Percentiles rank a stretch among this genome's conserved stretches.
Evolutionary conservation across 2,797 vertebrate species (phyloP).

Genomic region (Tadarida brasiliensis): DNA sequence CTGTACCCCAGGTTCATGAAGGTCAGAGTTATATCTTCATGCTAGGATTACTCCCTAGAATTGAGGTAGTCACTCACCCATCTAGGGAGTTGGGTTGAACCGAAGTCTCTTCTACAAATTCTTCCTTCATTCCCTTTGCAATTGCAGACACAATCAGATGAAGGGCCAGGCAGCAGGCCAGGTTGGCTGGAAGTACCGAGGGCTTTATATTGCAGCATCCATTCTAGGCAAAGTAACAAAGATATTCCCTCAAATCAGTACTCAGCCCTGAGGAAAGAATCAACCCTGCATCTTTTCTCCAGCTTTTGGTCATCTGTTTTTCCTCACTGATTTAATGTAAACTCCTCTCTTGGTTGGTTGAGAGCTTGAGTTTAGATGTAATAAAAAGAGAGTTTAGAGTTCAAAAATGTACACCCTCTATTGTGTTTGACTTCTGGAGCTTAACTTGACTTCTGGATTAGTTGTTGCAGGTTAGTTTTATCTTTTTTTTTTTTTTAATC

Average conservation of each 20-base stretch:
- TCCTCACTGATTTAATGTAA: conserved; percentile 43
- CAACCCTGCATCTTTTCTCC: background rate
- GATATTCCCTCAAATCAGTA: background rate
- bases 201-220: background rate
- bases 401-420: background rate
- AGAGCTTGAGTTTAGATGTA: background rate
- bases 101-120: background rate
- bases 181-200: background rate
- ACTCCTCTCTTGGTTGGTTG: conserved; percentile 8
- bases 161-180: background rate
- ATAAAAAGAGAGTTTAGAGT: conserved; percentile 26
- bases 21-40: background rate
- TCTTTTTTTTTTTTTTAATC: background rate
- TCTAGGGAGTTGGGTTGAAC: background rate
- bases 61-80: background rate
- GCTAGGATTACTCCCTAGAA: background rate
- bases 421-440: background rate
- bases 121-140: conserved; percentile 1
- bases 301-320: conserved; percentile 33
- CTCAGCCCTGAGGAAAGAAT: background rate
- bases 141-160: background rate
- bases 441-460: background rate
- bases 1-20: background rate
- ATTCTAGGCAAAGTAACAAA: background rate
- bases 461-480: background rate